Base-by-base conservation (phyloP, 2,113 vertebrate genomes). In the Hypocryptadius cinnamomeus region DNA sequence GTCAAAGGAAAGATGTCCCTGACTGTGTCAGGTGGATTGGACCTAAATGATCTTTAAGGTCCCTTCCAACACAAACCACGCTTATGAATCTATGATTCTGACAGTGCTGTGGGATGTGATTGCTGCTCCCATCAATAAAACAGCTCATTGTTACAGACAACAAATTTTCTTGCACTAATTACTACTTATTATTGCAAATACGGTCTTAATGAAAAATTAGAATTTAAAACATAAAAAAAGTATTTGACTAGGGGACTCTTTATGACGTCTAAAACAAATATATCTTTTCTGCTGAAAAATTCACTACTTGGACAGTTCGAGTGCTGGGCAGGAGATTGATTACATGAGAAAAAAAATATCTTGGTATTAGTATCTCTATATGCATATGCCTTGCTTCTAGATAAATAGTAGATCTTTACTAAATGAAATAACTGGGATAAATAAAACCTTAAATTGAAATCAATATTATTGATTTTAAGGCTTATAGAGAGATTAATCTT, bases 371-470 rank as follows among this genome's bases (percentile, higher is more conserved):
- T 80, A 51, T 65, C n/a, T 73, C 51, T 85, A 11, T 50, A 56
- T 77, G n/a, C 24, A 77, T 87, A 81, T 6, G 4, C 27, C 47
- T 65, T 85, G 19, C 22, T 84, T 44, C 30, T 61, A 56, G 48
- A 51, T 87, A 85, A 65, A 65, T 85, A 47, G n/a, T 28, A 86
- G 77, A 40, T 82, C 31, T 51, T 83, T 79, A 30, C 76, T 78
- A 68, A 93, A 79, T 35, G 13, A 78, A 95, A 89, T 88, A 92
- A 63, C 23, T 69, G 13, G 40, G 40, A 86, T 85, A 92, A 95
- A 82, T 92, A 88, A 92, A 93, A 56, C 30, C 45, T 83, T 92
- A 73, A 85, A 53, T 90, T 93, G 70, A 93, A 86, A 95, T 96
- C 57, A 5, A 91, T 93, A 35, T n/a, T 60, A 45, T 93, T 69